Evolutionary conservation across 2,797 vertebrate species (phyloP).

Genomic region (Parambassis ranga): DNA sequence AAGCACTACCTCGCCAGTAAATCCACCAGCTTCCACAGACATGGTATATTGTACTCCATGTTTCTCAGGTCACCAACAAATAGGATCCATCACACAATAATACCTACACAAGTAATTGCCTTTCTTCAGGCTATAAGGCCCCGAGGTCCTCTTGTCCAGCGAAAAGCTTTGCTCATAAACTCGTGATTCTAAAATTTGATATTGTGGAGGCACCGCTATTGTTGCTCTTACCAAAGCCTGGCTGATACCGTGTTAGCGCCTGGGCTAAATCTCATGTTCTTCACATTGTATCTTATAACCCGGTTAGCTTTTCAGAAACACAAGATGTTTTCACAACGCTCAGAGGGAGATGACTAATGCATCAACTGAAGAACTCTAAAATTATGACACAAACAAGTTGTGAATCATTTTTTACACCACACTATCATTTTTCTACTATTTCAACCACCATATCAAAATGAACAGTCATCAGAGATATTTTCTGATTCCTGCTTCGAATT

Average conservation of each 20-base stretch:
- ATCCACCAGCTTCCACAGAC: conserved; percentile 51
- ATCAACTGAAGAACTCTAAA: conserved; percentile 32
- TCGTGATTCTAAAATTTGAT: conserved; percentile 83
- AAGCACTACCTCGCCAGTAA: conserved; percentile 25
- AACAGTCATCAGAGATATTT: background rate
- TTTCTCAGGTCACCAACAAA: conserved; percentile 76
- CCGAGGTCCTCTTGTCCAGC: conserved; percentile 79
- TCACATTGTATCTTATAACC: conserved; percentile 78
- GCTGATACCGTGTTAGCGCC: conserved; percentile 65
- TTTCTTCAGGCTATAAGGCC: conserved; percentile 80
- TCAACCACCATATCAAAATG: background rate
- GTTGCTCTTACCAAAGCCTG: conserved; percentile 65
- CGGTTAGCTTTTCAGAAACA: conserved; percentile 78
- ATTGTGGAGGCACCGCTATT: conserved; percentile 73
- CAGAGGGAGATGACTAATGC: conserved; percentile 56
- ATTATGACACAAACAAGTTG: conserved; percentile 27
- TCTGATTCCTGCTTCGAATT: conserved; percentile 15
- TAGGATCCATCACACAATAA: conserved; percentile 82
- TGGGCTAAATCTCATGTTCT: conserved; percentile 77
- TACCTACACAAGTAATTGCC: conserved; percentile 84
- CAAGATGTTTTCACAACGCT: conserved; percentile 70
- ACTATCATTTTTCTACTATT: background rate
- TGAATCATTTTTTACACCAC: conserved; percentile 15
- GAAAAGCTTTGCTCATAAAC: conserved; percentile 83
- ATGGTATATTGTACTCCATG: conserved; percentile 68